Evolutionary conservation across 1,140 invertebrate genomes (phyloP), one percentile per base, ranked within the genome.

Genomic region (Zaprionus gabonicus): DNA sequence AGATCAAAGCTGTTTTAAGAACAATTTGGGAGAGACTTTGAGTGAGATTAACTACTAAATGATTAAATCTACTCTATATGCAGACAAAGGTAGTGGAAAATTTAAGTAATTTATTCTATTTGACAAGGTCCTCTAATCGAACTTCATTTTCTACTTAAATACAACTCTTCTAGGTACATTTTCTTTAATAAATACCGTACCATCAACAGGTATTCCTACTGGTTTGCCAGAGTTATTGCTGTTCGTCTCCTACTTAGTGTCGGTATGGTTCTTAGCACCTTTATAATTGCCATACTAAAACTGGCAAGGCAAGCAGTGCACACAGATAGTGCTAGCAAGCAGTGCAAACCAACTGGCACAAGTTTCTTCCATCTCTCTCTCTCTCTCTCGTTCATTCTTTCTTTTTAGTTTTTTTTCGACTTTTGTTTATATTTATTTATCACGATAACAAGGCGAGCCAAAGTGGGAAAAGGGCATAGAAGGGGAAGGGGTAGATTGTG

Each of bases 401-500:
- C 2, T 17, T 46, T 46, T n/a, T 4, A 46, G 6, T 46, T 60
- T 67, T 60, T 67, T 63, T 53, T 23, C 20, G 17, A 9, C 31
- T 23, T 69, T 80, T 77, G 76, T 77, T 83, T 80, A 80, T 77
- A 72, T 73, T 80, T 76, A 64, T 63, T 83, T 69, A 74, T 41
- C 71, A 71, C 71, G 66, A 68, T 71, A 82, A 68, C 67, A 60
- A 56, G 28, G 28, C 34, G 25, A 28, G 9, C 25, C 31, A 23
- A 41, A 4, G 38, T 15, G 38, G 1, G 13, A 13, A 41, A 15
- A n/a, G 38, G 38, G 15, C 13, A 15, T 4, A n/a, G 38, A 3
- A 5, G 46, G 46, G 20, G 41, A 17, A 23, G 20, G 44, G 51
- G 62, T 38, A 25, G 46, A 38, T 77, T 73, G 71, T 68, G 75